Base-by-base conservation (phyloP, 2,797 vertebrate species). In the Fundulus diaphanus region DNA sequence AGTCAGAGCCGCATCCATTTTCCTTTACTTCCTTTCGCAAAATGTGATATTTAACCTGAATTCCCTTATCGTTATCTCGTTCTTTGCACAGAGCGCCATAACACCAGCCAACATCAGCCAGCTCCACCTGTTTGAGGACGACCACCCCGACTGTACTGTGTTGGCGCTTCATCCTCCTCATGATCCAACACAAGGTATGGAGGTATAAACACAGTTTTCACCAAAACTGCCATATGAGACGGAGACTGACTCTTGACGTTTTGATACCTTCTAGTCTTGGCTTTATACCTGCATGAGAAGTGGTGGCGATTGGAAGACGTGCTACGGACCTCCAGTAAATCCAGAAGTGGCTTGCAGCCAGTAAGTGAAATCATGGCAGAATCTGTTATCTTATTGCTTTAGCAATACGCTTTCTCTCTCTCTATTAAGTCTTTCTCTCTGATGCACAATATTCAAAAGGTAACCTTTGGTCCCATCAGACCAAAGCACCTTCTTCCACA, bases 281-380 rank as follows among this genome's bases (percentile, higher is more conserved):
- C 97, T 9, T 70, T 98, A 48, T 96, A 96, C 88, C 66, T 97
- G 78, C 92, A 93, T 67, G 89, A 79, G 44, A 88, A 81, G 65
- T 99, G 97, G 97, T 97, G 97, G 96, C 40, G 88, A 57, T 68
- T 96, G 33, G 94, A 96, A 76, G 96, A 98, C 7, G 70, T 96
- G 1, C 82, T 98, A 35, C 95, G 95, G 77, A 97, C 97, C 0
- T 92, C 95, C 27, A 92, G 92, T 89, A 83, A 90, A 67, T 90
- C 93, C 68, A 95, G 96, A 90, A 88, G 91, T 46, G 97, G 97
- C 24, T 90, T 98, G 9, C 20, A 96, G 79, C 77, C 52, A 92
- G 97, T 99, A 88, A 95, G 76, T 73, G 61, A 70, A 24, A 2
- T 48, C 68, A 70, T 57, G 7, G 66, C 12, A 7, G 35, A 42